A percentile compares a stretch with the other conserved stretches of the same genome.
Evolutionary conservation across 2,113 vertebrate genomes (phyloP).

Genomic region (Spea multiplicata): DNA sequence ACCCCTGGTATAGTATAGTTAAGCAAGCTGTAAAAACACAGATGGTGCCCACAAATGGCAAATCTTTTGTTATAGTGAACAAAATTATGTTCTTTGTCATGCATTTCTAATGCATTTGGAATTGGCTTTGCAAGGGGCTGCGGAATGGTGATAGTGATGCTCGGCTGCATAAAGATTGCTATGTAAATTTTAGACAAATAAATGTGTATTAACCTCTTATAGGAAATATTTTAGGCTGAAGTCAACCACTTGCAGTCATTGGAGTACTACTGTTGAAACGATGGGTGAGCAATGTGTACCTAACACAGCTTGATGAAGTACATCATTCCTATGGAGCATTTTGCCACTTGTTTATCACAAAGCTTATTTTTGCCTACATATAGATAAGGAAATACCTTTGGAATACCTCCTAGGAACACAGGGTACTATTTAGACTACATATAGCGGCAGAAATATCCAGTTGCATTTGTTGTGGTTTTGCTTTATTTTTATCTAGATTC

Average conservation of each 20-base stretch:
- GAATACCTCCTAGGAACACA: too few relatives aligned
- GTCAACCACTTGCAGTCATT: constrained; percentile 7
- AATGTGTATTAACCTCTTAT: constrained; percentile 31
- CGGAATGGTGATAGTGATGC: constrained; percentile 45
- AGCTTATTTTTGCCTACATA: too few relatives aligned
- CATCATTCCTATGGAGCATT: too few relatives aligned
- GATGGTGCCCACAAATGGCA: constrained; percentile 33
- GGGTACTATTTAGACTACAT: too few relatives aligned
- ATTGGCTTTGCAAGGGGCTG: constrained; percentile 36
- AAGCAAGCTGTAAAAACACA: constrained; percentile 20
- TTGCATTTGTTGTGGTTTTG: too few relatives aligned
- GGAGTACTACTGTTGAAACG: too few relatives aligned
- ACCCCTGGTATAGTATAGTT: not conserved
- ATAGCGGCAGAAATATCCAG: too few relatives aligned
- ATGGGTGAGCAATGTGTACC: too few relatives aligned
- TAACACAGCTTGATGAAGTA: too few relatives aligned
- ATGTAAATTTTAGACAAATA: constrained; percentile 40
- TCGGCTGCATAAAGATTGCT: constrained; percentile 44
- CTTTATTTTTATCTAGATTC: too few relatives aligned
- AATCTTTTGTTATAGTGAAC: constrained; percentile 34
- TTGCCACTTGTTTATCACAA: too few relatives aligned
- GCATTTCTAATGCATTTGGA: constrained; percentile 46
- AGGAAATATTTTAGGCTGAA: constrained; percentile 8
- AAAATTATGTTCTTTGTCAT: constrained; percentile 39
- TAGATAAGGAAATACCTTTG: too few relatives aligned